Base-by-base conservation (phyloP, 35 echinoderm and acorn worm genomes). In the Acanthaster planci region DNA sequence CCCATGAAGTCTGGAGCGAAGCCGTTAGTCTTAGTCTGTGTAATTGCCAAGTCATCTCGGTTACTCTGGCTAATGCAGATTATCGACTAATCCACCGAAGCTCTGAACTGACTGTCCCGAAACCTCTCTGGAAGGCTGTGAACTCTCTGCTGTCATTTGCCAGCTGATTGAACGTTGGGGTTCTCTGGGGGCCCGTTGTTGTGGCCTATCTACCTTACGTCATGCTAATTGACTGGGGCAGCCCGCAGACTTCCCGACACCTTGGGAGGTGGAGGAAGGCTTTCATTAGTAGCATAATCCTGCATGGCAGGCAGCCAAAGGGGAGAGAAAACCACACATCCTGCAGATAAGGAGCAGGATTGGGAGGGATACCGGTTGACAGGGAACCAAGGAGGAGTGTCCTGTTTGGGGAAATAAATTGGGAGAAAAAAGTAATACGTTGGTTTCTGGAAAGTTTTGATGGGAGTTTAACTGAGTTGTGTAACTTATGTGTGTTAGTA, bases 261-360 rank as follows among this genome's bases (percentile, higher is more conserved):
- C 64, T 47, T 72, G 23, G n/a, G 1, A 72, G 64, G 26, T 9
- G 8, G 34, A 34, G 64, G 64, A 72, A 72, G 64, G 34, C 26
- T 72, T 72, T 72, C 23, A 72, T 72, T 72, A 72, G 64, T 27
- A 34, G 64, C 42, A 27, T 14, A 29, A 26, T 34, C 4, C 34
- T 8, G 12, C 12, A 12, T 47, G 42, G 42, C 42, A 47, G 42
- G 42, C 4, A 47, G 42, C 42, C 42, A 47, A 12, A 4, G 42
- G 81, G 53, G 42, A 4, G 42, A 52, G 53, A 1, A 55, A 82
- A 35, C 53, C 53, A 53, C 53, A 52, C 38, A 53, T 34, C 53
- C 79, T 82, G 79, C 47, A 52, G 77, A 72, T 72, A 72, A 72
- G 64, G 57, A 72, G 12, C 12, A 47, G 42, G 42, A 47, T 6